Percentiles rank a stretch among this genome's conserved stretches.
phyloP scores from a whole-genome alignment of 2,113 vertebrate genomes.

The Cinclus cinclus region DNA sequence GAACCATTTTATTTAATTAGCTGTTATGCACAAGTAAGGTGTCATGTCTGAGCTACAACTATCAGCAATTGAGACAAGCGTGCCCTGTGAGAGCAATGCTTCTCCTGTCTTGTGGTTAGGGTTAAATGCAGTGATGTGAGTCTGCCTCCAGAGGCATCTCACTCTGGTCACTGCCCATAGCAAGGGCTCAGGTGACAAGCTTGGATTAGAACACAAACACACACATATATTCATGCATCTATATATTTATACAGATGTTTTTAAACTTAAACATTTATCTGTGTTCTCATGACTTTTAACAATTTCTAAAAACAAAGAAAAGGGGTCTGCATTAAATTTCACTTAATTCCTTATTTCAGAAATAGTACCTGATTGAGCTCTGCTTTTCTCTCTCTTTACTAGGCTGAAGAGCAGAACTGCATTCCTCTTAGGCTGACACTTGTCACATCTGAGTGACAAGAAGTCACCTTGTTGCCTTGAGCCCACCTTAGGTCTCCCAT shows the following conservation, averaged over 20 bases:
- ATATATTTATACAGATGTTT: fast-evolving
- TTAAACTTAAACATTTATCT: background rate
- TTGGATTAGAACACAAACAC: background rate
- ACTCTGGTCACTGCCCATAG: background rate
- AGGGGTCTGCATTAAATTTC: background rate
- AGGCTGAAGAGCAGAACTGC: background rate
- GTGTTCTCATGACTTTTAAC: background rate
- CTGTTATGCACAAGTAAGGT: background rate
- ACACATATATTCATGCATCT: fast-evolving
- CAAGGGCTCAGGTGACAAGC: background rate
- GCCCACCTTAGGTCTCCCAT: background rate
- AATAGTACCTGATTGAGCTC: background rate
- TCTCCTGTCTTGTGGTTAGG: fast-evolving
- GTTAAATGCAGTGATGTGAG: background rate
- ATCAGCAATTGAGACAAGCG: fast-evolving
- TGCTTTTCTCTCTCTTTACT: background rate
- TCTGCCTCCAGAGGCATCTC: background rate
- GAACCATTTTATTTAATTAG: background rate
- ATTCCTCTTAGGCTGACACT: background rate
- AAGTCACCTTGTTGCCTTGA: too few species aligned
- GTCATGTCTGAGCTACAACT: background rate
- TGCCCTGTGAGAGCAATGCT: fast-evolving
- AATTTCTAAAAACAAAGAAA: background rate
- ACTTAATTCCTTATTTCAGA: background rate
- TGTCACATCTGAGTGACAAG: background rate